Evolutionary conservation across 2,797 vertebrate genomes (phyloP).

Genomic region (Galago senegalensis): DNA sequence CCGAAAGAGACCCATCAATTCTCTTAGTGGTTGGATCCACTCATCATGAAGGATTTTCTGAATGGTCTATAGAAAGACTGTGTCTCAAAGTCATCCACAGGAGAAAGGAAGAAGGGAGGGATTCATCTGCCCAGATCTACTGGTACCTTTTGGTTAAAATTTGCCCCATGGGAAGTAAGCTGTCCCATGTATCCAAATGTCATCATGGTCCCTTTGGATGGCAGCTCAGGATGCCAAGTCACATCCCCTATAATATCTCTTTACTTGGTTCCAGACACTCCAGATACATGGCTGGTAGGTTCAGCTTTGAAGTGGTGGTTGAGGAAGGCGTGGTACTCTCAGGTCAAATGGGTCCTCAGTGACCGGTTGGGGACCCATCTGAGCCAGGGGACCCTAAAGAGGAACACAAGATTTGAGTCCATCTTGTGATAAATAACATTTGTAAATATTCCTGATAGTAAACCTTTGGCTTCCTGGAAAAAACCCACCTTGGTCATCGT

Average conservation of each 20-base stretch:
- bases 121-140: neutral
- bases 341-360: neutral
- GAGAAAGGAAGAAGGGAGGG: neutral
- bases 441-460: neutral
- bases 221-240: neutral
- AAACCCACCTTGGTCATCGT: constrained; percentile 2
- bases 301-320: neutral
- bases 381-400: neutral
- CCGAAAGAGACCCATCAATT: neutral
- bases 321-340: neutral
- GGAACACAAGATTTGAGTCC: neutral
- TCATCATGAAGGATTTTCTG: neutral
- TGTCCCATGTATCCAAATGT: neutral
- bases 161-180: neutral
- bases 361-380: neutral
- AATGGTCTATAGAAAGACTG: neutral
- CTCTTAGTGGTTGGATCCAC: neutral
- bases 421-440: neutral
- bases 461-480: neutral
- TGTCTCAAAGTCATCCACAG: neutral
- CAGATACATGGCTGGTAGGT: neutral
- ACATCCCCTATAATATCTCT: neutral
- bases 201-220: constrained; percentile 1
- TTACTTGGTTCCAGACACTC: neutral
- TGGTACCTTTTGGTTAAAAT: neutral